Evolutionary conservation across 2,888 invertebrate genomes (phyloP).

Genomic region (Diploptera punctata): DNA sequence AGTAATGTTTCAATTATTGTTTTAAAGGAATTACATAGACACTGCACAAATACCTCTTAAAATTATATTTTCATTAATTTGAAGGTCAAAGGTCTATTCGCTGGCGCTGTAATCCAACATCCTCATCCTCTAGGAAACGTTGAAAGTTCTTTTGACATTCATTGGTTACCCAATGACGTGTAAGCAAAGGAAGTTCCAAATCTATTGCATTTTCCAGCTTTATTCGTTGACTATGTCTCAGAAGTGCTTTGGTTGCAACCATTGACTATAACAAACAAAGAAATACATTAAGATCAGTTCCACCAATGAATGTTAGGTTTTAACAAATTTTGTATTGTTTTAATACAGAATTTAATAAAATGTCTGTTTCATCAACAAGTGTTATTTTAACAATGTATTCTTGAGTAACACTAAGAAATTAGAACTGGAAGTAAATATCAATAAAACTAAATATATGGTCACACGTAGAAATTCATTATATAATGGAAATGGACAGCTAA

Average conservation of each 20-base stretch:
- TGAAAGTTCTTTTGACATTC: constrained; percentile 68
- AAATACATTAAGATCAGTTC: no score
- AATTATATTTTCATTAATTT: background rate
- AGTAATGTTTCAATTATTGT: background rate
- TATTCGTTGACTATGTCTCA: constrained; percentile 63
- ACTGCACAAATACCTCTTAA: constrained; percentile 7
- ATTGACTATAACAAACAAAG: constrained; percentile 61
- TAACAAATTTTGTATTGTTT: background rate
- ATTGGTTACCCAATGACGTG: constrained; percentile 75
- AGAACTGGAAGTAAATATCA: no score
- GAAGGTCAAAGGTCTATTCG: constrained; percentile 32
- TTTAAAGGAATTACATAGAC: background rate
- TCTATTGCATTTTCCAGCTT: constrained; percentile 67
- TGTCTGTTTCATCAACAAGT: no score
- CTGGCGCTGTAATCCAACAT: constrained; percentile 40
- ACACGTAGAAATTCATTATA: no score
- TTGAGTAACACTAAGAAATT: no score
- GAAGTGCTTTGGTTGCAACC: constrained; percentile 64
- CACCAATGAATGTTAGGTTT: background rate
- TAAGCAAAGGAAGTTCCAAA: constrained; percentile 70
- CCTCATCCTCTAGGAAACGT: constrained; percentile 44
- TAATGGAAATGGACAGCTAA: no score
- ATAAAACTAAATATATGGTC: no score
- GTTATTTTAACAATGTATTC: no score
- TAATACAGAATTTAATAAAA: no score